Evolutionary conservation across 2,888 invertebrate species (phyloP), one percentile per base, ranked within the genome.

Genomic region (Muschampia plurimacula): DNA sequence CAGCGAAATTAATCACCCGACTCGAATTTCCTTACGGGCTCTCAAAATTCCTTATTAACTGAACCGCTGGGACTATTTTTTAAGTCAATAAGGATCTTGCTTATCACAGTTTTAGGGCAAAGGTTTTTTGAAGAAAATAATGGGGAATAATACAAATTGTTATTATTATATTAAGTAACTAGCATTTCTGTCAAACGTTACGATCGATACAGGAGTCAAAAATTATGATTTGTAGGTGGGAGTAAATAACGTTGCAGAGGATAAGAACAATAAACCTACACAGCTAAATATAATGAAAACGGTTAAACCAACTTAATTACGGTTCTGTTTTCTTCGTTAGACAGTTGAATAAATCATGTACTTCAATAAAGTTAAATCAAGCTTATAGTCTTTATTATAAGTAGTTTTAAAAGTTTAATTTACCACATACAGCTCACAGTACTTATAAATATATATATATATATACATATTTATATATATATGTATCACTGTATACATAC

Each of bases 1-100:
- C 83, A 79, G 81, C 80, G 79, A 87, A 90, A 90, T 90, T 89
- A 90, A 90, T 90, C 87, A 88, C 84, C 82, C 80, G 79, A 79
- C 82, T 81, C 78, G 82, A 81, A 83, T 84, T 82, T 84, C 81
- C 83, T 84, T 84, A 81, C 82, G 78, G 79, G 78, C 76, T 80
- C 82, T 83, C 83, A 79, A 84, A 85, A 84, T 84, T 82, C 81
- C 79, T 81, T 81, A 80, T 80, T 76, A 82, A 81, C 81, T 78
- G 78, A 80, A 80, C 81, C 80, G 77, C 77, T 74, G 74, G 74
- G 78, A 68, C 67, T 64, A 64, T 72, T 72, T 72, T 72, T 68
- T 72, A 57, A 46, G 72, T 68, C 68, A 72, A 72, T 72, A 72
- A 72, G 46, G 68, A 72, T 63, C 59, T 72, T 28, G 67, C 62